Conservation (phyloP, 2,113 vertebrate genomes). For the Pteruthius melanotis region DNA sequence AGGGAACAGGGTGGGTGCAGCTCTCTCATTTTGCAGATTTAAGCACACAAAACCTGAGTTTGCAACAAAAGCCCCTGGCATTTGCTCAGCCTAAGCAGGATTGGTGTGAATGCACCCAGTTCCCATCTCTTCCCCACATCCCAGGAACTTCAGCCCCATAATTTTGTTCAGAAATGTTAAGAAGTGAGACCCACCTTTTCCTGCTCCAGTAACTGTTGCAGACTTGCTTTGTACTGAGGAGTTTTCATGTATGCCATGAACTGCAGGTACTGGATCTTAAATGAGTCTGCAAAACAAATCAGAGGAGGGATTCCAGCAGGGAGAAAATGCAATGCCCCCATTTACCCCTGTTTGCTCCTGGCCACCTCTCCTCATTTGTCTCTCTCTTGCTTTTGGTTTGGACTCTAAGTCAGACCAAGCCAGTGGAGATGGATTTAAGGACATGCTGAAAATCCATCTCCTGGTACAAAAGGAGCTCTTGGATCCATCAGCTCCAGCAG, state of each 20-base stretch:
- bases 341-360: not conserved
- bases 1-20: not conserved
- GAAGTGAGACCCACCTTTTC: constrained; percentile 82
- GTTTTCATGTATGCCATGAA: constrained; percentile 96
- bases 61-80: not conserved
- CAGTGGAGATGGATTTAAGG: not conserved
- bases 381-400: not conserved
- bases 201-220: constrained; percentile 92
- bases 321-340: not conserved
- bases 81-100: not conserved
- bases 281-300: constrained; percentile 80
- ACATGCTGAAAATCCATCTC: not conserved
- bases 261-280: constrained; percentile 96
- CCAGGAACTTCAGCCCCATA: not conserved
- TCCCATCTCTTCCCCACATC: too few relatives aligned
- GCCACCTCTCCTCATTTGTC: not conserved
- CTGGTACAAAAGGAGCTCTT: not conserved
- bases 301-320: not conserved
- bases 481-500: not conserved
- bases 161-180: not conserved
- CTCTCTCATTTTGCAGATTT: not conserved
- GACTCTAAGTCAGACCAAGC: not conserved
- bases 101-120: not conserved
- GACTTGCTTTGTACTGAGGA: constrained; percentile 89
- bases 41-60: not conserved